Evolutionary conservation across 2,888 invertebrate species (phyloP).

Genomic region (Strigamia crassipes): DNA sequence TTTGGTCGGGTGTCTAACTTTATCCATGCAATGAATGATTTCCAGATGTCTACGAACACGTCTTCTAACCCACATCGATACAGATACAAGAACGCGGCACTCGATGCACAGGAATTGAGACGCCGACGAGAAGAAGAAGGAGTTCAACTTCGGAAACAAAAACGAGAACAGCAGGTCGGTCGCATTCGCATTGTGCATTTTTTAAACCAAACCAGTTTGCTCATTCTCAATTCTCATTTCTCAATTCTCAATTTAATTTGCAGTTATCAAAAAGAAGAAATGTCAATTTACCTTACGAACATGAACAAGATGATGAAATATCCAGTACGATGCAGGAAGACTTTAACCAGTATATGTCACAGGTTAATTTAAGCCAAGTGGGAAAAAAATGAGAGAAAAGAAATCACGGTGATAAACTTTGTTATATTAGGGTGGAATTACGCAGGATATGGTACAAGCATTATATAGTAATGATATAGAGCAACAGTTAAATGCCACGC

Average conservation of each 20-base stretch:
- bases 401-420: too few relatives aligned
- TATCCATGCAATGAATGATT: not conserved
- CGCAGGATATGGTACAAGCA: constrained; percentile 81
- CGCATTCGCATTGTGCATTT: too few relatives aligned
- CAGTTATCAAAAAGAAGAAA: constrained; percentile 84
- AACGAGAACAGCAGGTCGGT: constrained; percentile 81
- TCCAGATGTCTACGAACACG: constrained; percentile 49
- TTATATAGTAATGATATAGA: constrained; percentile 65
- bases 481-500: constrained; percentile 83
- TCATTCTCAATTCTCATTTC: too few relatives aligned
- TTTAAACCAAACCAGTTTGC: too few relatives aligned
- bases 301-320: constrained; percentile 58
- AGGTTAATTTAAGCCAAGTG: constrained; percentile 26
- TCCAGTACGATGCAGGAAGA: constrained; percentile 59
- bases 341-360: constrained; percentile 48
- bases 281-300: constrained; percentile 65
- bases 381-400: too few relatives aligned
- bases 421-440: constrained; percentile 62
- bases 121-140: constrained; percentile 94
- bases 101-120: constrained; percentile 89
- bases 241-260: constrained; percentile 47
- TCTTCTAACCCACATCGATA: constrained; percentile 60
- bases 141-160: constrained; percentile 92
- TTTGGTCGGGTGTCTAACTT: not conserved
- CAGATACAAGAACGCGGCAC: constrained; percentile 90